A percentile compares a stretch with the other conserved stretches of the same genome.
Evolutionary conservation across 2,888 invertebrate genomes (phyloP).

Genomic region (Oasisia sp.): DNA sequence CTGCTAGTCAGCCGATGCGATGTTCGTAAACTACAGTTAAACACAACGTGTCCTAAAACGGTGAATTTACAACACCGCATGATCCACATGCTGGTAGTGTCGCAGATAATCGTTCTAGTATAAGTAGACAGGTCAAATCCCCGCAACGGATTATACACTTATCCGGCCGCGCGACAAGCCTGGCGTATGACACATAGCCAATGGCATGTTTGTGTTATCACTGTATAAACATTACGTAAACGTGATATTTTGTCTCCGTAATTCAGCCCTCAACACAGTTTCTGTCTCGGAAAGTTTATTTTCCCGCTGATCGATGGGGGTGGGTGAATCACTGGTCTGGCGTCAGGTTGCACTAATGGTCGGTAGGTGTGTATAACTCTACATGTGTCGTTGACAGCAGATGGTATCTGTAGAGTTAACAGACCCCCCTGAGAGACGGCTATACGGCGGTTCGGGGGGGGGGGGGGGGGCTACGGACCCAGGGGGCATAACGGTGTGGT

Average conservation of each 20-base stretch:
- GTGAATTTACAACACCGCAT: not conserved
- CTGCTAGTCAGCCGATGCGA: too few species aligned
- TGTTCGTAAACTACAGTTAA: not conserved
- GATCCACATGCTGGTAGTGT: not conserved
- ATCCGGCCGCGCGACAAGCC: not conserved
- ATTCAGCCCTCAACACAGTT: not conserved
- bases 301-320: not conserved
- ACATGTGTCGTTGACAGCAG: not conserved
- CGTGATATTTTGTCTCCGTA: not conserved
- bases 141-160: not conserved
- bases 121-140: conserved; percentile 8
- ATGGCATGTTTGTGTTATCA: not conserved
- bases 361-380: not conserved
- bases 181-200: not conserved
- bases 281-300: not conserved
- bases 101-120: not conserved
- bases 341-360: not conserved
- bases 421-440: not conserved
- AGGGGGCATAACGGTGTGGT: not conserved
- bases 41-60: not conserved
- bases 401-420: not conserved
- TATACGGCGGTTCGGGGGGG: too few species aligned
- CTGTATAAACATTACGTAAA: not conserved
- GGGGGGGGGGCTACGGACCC: too few species aligned
- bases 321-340: not conserved